A percentile compares a stretch with the other conserved stretches of the same genome.
Conservation (phyloP, 1,140 invertebrate genomes). For the Drosophila aff. region DNA sequence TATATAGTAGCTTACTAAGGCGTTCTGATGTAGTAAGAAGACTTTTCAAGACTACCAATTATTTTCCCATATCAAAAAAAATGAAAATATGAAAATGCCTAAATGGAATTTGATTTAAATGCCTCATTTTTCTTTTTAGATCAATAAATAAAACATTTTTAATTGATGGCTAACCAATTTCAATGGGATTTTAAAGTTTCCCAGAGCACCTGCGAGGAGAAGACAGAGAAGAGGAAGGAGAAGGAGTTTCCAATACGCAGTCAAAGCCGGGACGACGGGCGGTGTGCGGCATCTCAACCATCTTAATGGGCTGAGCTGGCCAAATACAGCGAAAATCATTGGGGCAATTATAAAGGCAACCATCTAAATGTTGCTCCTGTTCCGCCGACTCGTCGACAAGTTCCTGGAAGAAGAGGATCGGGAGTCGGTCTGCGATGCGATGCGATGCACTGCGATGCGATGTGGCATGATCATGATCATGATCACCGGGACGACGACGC, state of each 20-base stretch:
- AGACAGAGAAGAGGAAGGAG: neutral
- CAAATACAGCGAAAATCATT: slow-evolving; percentile 77
- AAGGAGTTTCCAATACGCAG: neutral
- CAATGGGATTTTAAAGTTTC: slow-evolving; percentile 29
- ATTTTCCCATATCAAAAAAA: neutral
- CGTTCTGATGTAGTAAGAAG: neutral
- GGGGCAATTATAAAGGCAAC: slow-evolving; percentile 69
- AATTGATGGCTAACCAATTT: slow-evolving; percentile 20
- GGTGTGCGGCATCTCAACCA: slow-evolving; percentile 51
- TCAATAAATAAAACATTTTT: neutral
- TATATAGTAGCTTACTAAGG: neutral
- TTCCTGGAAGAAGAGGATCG: slow-evolving; percentile 59
- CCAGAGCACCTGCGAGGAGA: slow-evolving; percentile 10
- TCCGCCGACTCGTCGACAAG: slow-evolving; percentile 40
- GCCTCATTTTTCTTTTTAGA: neutral
- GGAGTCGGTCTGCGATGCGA: slow-evolving; percentile 14
- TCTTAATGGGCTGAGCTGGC: slow-evolving; percentile 74
- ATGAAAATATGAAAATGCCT: neutral
- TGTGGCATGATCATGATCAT: slow-evolving; percentile 13
- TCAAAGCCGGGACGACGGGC: neutral
- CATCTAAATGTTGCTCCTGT: slow-evolving; percentile 63
- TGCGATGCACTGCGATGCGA: slow-evolving; percentile 16
- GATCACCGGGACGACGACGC: slow-evolving; percentile 24
- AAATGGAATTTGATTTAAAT: neutral
- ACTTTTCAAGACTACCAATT: too few relatives aligned